Evolutionary conservation across 2,888 invertebrate genomes (phyloP).

Genomic region (Fissipunctia ypsillon): DNA sequence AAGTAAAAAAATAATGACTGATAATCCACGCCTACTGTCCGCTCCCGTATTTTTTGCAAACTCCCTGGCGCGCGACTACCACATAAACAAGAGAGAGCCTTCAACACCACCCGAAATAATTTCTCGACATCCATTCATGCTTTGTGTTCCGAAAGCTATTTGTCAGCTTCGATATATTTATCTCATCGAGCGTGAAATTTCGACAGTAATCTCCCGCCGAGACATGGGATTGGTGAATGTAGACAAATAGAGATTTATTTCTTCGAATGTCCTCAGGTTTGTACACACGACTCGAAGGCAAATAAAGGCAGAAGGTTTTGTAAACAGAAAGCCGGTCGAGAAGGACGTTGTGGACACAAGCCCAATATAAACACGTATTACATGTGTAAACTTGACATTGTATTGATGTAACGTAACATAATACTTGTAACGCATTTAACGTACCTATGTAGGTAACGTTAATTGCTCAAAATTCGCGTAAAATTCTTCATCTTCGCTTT

Average conservation of each 20-base stretch:
- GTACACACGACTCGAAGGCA: slow-evolving; percentile 80
- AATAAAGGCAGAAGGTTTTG: slow-evolving; percentile 77
- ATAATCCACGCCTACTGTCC: slow-evolving; percentile 77
- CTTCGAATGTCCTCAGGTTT: slow-evolving; percentile 78
- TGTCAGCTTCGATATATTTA: slow-evolving; percentile 70
- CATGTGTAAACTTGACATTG: slow-evolving; percentile 74
- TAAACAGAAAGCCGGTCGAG: slow-evolving; percentile 76
- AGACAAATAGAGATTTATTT: slow-evolving; percentile 85
- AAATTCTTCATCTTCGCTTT: slow-evolving; percentile 37
- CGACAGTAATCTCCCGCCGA: slow-evolving; percentile 74
- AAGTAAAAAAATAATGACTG: slow-evolving; percentile 72
- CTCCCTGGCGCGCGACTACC: slow-evolving; percentile 74
- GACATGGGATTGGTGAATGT: slow-evolving; percentile 81
- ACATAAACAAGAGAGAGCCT: slow-evolving; percentile 77
- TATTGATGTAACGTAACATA: slow-evolving; percentile 72
- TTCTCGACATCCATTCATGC: slow-evolving; percentile 57
- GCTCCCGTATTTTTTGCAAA: slow-evolving; percentile 78
- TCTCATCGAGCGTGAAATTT: slow-evolving; percentile 75
- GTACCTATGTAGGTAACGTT: slow-evolving; percentile 2
- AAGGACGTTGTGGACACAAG: slow-evolving; percentile 77
- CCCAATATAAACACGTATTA: slow-evolving; percentile 72
- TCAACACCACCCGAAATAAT: slow-evolving; percentile 74
- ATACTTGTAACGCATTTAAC: slow-evolving; percentile 31
- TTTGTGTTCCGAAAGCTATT: slow-evolving; percentile 65
- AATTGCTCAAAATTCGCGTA: slow-evolving; percentile 38